Percentiles rank a stretch among this genome's conserved stretches.
These are phyloP conservation scores for Melipona quadrifasciata DNA, from an alignment of 1,140 invertebrate species.

Conservation along the genomic window DNA sequence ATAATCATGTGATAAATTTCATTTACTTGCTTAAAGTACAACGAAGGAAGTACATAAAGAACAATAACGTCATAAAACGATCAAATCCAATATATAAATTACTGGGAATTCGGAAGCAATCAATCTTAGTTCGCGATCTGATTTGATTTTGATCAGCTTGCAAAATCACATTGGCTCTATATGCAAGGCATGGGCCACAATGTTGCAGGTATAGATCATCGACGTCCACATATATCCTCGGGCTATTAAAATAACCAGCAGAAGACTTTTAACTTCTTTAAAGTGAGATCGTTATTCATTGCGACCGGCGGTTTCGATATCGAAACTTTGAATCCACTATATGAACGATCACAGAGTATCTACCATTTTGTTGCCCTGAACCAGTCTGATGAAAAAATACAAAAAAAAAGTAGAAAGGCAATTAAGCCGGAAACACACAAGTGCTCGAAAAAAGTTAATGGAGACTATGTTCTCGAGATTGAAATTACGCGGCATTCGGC, in stretches of 20 bases:
- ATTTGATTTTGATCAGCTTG: not conserved
- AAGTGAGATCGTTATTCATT: slow-evolving; percentile 16
- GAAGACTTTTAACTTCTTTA: slow-evolving; percentile 13
- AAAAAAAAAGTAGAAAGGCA: not conserved
- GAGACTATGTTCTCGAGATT: slow-evolving; percentile 1
- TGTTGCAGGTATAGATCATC: slow-evolving; percentile 35
- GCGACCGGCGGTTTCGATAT: not conserved
- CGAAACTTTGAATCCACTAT: slow-evolving; percentile 23
- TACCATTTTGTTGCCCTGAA: not conserved
- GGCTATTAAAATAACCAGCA: slow-evolving; percentile 12
- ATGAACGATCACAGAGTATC: not conserved
- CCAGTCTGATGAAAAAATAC: not conserved
- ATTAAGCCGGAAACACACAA: slow-evolving; percentile 18
- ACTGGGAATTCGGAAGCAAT: not conserved
- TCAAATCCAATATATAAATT: not conserved
- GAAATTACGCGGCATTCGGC: not conserved
- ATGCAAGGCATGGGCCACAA: not conserved
- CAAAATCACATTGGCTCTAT: not conserved
- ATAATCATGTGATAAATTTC: not conserved
- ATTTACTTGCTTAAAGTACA: not conserved
- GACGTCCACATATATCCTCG: not conserved
- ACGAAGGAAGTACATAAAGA: not conserved
- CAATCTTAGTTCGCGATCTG: not conserved
- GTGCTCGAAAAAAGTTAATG: slow-evolving; percentile 14
- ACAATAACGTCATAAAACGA: not conserved